Conservation (phyloP, 2,888 invertebrate genomes). For the Nephrotoma guestfalica region DNA sequence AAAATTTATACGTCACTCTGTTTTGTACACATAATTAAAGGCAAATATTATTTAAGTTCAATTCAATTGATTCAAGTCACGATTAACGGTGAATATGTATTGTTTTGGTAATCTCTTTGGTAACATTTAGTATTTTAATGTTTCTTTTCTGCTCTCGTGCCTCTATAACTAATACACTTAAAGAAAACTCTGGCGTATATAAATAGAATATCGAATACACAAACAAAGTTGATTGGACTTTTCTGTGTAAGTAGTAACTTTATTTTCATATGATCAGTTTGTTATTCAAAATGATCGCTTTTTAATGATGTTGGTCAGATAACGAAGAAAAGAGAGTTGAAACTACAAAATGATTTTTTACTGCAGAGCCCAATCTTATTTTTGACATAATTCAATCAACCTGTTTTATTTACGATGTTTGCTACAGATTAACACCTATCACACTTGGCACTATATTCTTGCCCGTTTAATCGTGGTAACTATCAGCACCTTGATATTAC, state of each 20-base stretch:
- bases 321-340: background rate
- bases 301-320: background rate
- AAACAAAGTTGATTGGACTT: background rate
- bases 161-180: background rate
- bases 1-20: background rate
- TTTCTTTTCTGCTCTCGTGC: background rate
- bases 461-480: background rate
- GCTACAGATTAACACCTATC: background rate
- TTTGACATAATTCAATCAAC: background rate
- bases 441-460: background rate
- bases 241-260: background rate
- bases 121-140: background rate
- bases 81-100: slow-evolving; percentile 1
- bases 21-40: background rate
- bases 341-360: background rate
- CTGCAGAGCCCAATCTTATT: background rate
- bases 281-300: background rate
- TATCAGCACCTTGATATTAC: background rate
- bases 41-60: background rate
- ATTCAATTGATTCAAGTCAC: background rate
- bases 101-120: background rate
- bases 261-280: background rate
- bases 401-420: background rate
- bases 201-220: background rate
- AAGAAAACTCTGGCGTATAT: background rate